phyloP scores from a whole-genome alignment of 2,888 invertebrate species.

The Branchipolynoe longqiensis region DNA sequence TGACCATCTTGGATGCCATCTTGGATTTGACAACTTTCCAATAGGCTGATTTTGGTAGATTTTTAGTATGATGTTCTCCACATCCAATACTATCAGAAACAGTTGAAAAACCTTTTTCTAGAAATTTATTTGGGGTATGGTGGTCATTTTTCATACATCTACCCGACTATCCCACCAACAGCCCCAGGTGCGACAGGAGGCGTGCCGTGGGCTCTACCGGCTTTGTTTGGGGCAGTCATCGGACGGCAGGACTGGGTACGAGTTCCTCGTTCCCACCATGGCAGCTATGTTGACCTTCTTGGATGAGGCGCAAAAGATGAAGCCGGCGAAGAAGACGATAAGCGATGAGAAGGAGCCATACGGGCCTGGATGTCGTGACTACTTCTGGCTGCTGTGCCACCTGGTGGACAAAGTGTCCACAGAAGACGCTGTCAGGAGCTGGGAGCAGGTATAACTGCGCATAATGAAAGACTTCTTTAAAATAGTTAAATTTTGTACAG shows the following conservation, averaged over 20 bases:
- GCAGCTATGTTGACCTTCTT: constrained; percentile 91
- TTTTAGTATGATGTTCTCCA: too few relatives aligned
- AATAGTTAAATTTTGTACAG: neutral
- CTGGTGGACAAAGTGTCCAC: constrained; percentile 88
- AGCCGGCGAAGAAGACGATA: constrained; percentile 84
- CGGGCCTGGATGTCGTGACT: constrained; percentile 96
- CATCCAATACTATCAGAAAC: too few relatives aligned
- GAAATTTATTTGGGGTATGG: too few relatives aligned
- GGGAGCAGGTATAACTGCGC: constrained; percentile 76
- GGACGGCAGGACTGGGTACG: constrained; percentile 80
- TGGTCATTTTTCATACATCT: too few relatives aligned
- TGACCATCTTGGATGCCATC: too few relatives aligned
- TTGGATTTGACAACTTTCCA: too few relatives aligned
- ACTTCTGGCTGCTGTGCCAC: constrained; percentile 95
- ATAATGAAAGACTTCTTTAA: neutral
- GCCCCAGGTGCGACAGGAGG: constrained; percentile 93
- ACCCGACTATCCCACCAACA: too few relatives aligned
- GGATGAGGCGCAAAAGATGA: constrained; percentile 92
- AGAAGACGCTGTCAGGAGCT: constrained; percentile 82
- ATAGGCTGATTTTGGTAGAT: too few relatives aligned
- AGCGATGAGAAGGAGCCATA: constrained; percentile 88
- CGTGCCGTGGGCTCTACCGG: constrained; percentile 94
- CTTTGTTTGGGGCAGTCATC: constrained; percentile 87
- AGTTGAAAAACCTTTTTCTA: too few relatives aligned
- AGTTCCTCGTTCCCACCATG: constrained; percentile 87